Evolutionary conservation across 1,140 invertebrate species (phyloP).

Genomic region (Oncopodura yosiiana): DNA sequence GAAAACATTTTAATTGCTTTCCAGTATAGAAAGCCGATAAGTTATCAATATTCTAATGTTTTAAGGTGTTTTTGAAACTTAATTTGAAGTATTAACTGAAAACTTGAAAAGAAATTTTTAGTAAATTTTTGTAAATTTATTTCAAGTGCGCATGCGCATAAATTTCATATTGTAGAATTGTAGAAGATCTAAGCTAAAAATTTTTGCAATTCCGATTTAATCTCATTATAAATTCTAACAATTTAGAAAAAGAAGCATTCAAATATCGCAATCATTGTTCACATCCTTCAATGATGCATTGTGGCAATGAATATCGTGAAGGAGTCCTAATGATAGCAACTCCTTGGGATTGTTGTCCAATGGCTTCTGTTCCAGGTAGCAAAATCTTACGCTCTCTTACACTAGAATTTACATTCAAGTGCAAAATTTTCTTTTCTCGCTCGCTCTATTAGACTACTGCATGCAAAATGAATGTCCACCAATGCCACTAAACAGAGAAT

Average conservation of each 20-base stretch:
- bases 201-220: no score
- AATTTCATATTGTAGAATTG: no score
- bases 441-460: constrained; percentile 19
- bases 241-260: constrained; percentile 26
- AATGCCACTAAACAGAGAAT: constrained; percentile 21
- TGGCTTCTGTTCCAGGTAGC: constrained; percentile 23
- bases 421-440: neutral
- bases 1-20: no score
- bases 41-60: no score
- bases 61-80: no score
- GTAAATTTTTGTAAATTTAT: no score
- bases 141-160: no score
- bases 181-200: no score
- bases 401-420: neutral
- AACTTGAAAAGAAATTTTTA: no score
- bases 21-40: no score
- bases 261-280: constrained; percentile 18
- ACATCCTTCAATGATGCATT: neutral
- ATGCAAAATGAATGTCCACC: constrained; percentile 23
- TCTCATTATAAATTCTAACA: neutral
- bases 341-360: constrained; percentile 33
- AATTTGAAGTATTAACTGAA: no score
- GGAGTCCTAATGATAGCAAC: constrained; percentile 23
- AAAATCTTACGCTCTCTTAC: neutral
- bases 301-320: neutral